Conservation (phyloP, 2,888 invertebrate species). For the Troglohyphantes excavatus region DNA sequence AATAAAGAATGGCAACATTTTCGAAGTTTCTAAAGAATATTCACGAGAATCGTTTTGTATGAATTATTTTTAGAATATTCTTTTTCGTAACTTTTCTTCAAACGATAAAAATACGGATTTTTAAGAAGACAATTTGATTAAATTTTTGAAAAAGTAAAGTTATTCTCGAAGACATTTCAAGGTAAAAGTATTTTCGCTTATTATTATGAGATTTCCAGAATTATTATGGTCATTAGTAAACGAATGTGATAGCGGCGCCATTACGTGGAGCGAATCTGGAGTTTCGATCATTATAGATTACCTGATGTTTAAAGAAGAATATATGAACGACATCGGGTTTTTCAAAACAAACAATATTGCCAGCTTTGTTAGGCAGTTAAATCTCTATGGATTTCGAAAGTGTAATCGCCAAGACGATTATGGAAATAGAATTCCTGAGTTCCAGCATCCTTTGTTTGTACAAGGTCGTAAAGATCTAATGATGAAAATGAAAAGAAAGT, state of each 20-base stretch:
- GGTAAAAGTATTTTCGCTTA: not conserved
- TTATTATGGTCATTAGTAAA: conserved; percentile 87
- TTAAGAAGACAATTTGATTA: no score
- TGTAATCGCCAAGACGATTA: conserved; percentile 78
- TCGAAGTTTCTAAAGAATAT: not conserved
- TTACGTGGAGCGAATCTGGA: conserved; percentile 86
- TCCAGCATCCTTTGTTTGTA: conserved; percentile 76
- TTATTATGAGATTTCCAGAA: conserved; percentile 85
- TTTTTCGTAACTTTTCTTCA: not conserved
- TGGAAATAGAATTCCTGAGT: conserved; percentile 71
- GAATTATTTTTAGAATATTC: not conserved
- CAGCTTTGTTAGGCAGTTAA: conserved; percentile 82
- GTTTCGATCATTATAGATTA: conserved; percentile 86
- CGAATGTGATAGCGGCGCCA: conserved; percentile 85
- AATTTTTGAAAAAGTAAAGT: not conserved
- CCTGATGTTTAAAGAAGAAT: conserved; percentile 84
- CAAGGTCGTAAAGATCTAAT: conserved; percentile 77
- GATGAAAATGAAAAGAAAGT: conserved; percentile 74
- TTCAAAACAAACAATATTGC: conserved; percentile 82
- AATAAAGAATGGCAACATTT: not conserved
- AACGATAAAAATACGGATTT: not conserved
- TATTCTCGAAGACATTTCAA: not conserved
- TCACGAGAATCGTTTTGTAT: not conserved
- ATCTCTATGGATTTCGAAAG: conserved; percentile 82
- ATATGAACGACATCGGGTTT: conserved; percentile 80